phyloP scores from a whole-genome alignment of 2,113 vertebrate genomes.

The Chaenocephalus aceratus region DNA sequence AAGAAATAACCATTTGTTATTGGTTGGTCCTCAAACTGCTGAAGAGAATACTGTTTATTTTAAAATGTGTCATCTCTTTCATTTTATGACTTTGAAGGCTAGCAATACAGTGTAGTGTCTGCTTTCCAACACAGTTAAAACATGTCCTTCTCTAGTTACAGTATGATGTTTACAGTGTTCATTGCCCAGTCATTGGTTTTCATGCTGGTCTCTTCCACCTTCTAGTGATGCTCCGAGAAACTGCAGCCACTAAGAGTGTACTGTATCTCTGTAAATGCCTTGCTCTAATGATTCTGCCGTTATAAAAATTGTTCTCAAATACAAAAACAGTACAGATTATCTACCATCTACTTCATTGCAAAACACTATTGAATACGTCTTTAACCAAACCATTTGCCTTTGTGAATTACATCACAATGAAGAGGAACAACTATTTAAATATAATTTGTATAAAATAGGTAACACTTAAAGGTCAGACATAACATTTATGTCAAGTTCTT shows the following conservation, averaged over 20 bases:
- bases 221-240: constrained; percentile 30
- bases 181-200: not conserved
- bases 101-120: too few relatives aligned
- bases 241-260: not conserved
- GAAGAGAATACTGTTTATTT: not conserved
- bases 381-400: too few relatives aligned
- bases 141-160: too few relatives aligned
- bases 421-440: not conserved
- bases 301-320: not conserved
- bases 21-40: not conserved
- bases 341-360: too few relatives aligned
- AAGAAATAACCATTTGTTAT: not conserved
- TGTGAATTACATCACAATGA: not conserved
- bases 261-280: not conserved
- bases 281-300: not conserved
- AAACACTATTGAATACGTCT: too few relatives aligned
- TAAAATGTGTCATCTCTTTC: too few relatives aligned
- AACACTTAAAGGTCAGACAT: not conserved
- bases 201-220: constrained; percentile 27
- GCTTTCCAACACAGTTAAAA: too few relatives aligned
- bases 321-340: not conserved
- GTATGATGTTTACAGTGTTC: not conserved
- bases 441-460: too few relatives aligned
- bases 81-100: too few relatives aligned
- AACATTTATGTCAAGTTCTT: too few relatives aligned